Evolutionary conservation across 2,113 vertebrate genomes (phyloP).

Genomic region (Microtus oregoni): DNA sequence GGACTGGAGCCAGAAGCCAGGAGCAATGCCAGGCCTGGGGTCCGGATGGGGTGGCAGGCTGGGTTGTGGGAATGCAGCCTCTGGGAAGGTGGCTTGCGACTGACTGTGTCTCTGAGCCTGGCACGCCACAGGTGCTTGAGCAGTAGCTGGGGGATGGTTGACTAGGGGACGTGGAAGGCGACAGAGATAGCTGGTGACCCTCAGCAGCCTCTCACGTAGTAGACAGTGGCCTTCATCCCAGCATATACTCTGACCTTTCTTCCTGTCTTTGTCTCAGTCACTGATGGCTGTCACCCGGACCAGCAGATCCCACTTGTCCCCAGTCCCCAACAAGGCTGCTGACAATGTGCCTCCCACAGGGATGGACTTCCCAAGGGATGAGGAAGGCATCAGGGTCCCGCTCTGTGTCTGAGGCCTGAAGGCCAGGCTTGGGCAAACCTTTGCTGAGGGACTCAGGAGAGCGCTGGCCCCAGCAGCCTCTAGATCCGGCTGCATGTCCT

Average conservation of each 20-base stretch:
- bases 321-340: neutral
- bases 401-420: neutral
- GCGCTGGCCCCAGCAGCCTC: neutral
- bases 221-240: rapidly evolving
- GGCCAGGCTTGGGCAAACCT: neutral
- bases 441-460: neutral
- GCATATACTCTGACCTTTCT: neutral
- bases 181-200: too few species aligned
- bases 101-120: neutral
- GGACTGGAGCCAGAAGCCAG: slow-evolving; percentile 69
- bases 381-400: too few species aligned
- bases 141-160: rapidly evolving
- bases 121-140: neutral
- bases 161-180: neutral
- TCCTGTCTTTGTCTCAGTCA: neutral
- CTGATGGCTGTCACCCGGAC: neutral
- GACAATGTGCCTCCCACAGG: rapidly evolving
- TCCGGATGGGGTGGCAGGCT: slow-evolving; percentile 52
- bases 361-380: rapidly evolving
- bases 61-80: neutral
- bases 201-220: neutral
- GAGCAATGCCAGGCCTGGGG: slow-evolving; percentile 66
- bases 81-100: rapidly evolving
- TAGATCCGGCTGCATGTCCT: slow-evolving; percentile 83
- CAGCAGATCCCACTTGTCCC: neutral